Evolutionary conservation across 2,888 invertebrate species (phyloP).

Genomic region (Adelphocoris suturalis): DNA sequence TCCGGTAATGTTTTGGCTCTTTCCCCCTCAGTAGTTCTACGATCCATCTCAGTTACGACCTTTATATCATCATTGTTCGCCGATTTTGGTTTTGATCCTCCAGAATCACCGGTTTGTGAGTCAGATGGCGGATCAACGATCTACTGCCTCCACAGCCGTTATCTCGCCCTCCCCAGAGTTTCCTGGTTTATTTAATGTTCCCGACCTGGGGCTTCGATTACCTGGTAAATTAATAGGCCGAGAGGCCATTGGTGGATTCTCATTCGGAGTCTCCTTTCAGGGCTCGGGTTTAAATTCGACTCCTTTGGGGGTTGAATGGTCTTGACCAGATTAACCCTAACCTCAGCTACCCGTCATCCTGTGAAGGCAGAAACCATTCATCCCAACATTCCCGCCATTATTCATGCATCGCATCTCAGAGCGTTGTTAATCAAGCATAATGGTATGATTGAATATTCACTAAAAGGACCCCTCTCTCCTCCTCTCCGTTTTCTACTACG

Average conservation of each 20-base stretch:
- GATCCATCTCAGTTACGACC: not conserved
- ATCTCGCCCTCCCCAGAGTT: not conserved
- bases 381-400: no score
- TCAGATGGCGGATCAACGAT: not conserved
- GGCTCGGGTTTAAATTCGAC: not conserved
- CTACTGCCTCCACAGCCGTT: not conserved
- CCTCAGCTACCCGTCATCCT: not conserved
- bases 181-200: not conserved
- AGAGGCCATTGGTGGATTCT: not conserved
- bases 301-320: not conserved
- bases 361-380: not conserved
- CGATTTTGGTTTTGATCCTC: not conserved
- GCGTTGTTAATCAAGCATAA: no score
- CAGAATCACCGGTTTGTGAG: not conserved
- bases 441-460: no score
- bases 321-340: not conserved
- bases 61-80: constrained; percentile 1
- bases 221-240: not conserved
- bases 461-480: no score
- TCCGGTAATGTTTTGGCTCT: no score
- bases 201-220: not conserved
- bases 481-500: no score
- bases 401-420: no score
- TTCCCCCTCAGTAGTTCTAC: not conserved
- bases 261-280: not conserved